phyloP scores from a whole-genome alignment of 1,140 invertebrate genomes.

The Drosophila sulfurigaster region DNA sequence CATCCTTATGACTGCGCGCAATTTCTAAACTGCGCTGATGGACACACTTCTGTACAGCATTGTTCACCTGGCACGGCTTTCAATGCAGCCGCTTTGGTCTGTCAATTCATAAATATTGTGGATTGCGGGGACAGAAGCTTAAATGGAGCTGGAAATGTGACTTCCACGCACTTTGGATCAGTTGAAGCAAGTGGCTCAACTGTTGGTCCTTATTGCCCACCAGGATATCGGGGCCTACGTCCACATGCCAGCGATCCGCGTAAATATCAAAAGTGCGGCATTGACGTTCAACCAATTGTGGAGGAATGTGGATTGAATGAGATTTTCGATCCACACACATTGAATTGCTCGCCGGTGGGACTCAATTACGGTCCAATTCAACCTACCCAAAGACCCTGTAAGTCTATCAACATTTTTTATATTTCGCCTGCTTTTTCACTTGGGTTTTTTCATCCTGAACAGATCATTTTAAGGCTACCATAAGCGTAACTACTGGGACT shows the following conservation, averaged over 20 bases:
- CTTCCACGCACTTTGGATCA: background rate
- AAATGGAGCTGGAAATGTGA: background rate
- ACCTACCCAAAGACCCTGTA: conserved; percentile 68
- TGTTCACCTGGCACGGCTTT: conserved; percentile 90
- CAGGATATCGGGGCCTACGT: conserved; percentile 85
- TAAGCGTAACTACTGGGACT: background rate
- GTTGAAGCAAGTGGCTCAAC: background rate
- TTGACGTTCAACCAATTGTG: conserved; percentile 86
- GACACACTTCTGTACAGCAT: conserved; percentile 86
- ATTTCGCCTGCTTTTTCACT: conserved; percentile 48
- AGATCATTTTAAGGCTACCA: conserved; percentile 6
- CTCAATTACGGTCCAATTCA: conserved; percentile 84
- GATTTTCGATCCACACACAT: conserved; percentile 87
- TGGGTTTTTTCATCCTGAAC: conserved; percentile 33
- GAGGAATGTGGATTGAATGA: conserved; percentile 88
- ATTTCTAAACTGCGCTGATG: conserved; percentile 89
- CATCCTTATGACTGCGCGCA: conserved; percentile 88
- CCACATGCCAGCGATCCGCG: conserved; percentile 87
- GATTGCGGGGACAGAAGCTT: conserved; percentile 62
- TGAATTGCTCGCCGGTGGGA: conserved; percentile 85
- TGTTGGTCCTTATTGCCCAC: conserved; percentile 43
- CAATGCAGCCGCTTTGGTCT: conserved; percentile 86
- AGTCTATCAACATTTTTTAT: conserved; percentile 32
- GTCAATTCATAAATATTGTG: conserved; percentile 88
- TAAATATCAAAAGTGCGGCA: conserved; percentile 88